Evolutionary conservation across 2,797 vertebrate genomes (phyloP).

Genomic region (Siniperca undulata): DNA sequence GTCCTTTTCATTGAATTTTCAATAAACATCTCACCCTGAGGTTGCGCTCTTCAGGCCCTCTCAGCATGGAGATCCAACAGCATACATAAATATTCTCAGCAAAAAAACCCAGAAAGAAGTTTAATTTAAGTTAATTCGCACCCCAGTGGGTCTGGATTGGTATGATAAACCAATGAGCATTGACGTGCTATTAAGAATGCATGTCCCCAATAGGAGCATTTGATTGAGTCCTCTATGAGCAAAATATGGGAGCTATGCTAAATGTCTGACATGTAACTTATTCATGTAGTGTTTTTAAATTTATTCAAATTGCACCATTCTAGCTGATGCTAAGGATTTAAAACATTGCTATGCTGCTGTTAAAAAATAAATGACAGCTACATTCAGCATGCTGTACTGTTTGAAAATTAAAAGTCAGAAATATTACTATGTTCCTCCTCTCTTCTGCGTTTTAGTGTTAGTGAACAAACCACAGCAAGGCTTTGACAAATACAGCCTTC

Average conservation of each 20-base stretch:
- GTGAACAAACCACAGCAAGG: constrained; percentile 41
- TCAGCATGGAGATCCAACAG: constrained; percentile 74
- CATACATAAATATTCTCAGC: constrained; percentile 69
- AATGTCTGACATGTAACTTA: constrained; percentile 59
- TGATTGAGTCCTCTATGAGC: constrained; percentile 56
- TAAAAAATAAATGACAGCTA: constrained; percentile 23
- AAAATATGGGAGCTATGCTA: constrained; percentile 39
- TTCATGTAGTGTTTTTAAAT: constrained; percentile 47
- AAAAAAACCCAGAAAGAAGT: constrained; percentile 60
- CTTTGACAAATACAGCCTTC: constrained; percentile 41
- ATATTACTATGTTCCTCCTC: constrained; percentile 6
- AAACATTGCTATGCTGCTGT: background rate
- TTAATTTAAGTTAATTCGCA: constrained; percentile 67
- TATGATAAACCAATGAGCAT: constrained; percentile 65
- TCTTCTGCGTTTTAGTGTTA: constrained; percentile 45
- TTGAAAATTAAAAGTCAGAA: constrained; percentile 27
- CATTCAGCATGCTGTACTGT: background rate
- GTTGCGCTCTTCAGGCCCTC: constrained; percentile 56
- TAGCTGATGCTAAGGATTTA: constrained; percentile 27
- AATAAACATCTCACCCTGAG: constrained; percentile 69
- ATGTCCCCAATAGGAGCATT: constrained; percentile 55
- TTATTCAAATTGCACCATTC: constrained; percentile 43
- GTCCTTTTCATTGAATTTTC: constrained; percentile 67
- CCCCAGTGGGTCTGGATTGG: constrained; percentile 54
- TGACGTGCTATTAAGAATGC: constrained; percentile 67